Conservation (phyloP, 2,797 vertebrate species). For the Enteromius fasciolatus region DNA sequence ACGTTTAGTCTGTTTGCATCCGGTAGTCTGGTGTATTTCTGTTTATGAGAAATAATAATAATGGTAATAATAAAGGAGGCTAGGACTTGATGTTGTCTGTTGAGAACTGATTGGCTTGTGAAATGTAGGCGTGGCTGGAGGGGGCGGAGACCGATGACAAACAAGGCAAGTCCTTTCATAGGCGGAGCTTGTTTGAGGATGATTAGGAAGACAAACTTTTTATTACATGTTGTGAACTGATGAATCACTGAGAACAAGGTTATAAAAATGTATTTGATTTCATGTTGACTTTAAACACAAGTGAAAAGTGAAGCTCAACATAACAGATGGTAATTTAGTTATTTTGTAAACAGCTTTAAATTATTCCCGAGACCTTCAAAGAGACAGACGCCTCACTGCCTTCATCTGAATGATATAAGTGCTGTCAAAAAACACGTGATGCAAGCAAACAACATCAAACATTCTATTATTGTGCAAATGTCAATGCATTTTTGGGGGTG, state of each 20-base stretch:
- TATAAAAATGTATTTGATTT: not conserved
- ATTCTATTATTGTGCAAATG: not conserved
- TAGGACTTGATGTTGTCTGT: not conserved
- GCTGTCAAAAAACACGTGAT: not conserved
- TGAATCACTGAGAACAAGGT: not conserved
- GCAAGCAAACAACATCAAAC: not conserved
- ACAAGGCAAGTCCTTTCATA: not conserved
- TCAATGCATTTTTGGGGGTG: not conserved
- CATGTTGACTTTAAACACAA: constrained; percentile 34
- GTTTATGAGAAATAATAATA: not conserved
- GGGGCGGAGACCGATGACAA: not conserved
- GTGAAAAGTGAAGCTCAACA: constrained; percentile 41
- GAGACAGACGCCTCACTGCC: constrained; percentile 1
- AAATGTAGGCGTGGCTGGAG: not conserved
- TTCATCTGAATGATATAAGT: constrained; percentile 2
- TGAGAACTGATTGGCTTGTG: not conserved
- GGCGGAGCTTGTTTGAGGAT: not conserved
- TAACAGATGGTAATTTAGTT: constrained; percentile 32
- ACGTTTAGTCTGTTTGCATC: no score
- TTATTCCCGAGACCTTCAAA: constrained; percentile 14
- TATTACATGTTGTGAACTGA: not conserved
- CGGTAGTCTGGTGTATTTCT: not conserved
- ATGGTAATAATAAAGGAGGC: not conserved
- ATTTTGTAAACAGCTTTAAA: constrained; percentile 50
- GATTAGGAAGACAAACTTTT: not conserved